Percentiles rank a stretch among this genome's conserved stretches.
These are phyloP conservation scores for Limnephilus marmoratus DNA, from an alignment of 2,888 invertebrate genomes.

Conservation along the genomic window DNA sequence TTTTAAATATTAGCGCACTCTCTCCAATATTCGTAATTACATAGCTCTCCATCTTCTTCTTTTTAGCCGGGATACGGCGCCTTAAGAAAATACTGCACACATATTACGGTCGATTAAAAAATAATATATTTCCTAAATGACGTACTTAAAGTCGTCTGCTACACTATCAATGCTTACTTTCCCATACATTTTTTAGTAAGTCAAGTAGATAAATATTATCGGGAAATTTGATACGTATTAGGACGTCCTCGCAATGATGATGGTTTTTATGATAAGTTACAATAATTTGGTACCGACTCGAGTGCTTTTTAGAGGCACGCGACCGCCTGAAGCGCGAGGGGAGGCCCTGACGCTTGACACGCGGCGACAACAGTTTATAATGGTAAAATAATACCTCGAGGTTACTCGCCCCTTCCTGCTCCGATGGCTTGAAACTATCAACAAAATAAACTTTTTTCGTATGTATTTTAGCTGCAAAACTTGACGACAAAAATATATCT, in stretches of 20 bases:
- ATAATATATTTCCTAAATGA: neutral
- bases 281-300: slow-evolving; percentile 37
- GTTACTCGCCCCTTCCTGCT: slow-evolving; percentile 15
- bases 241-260: neutral
- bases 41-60: too few species aligned
- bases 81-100: neutral
- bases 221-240: neutral
- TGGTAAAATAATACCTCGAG: slow-evolving; percentile 62
- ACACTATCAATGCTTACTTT: neutral
- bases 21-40: too few species aligned
- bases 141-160: neutral
- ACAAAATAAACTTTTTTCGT: neutral
- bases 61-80: too few species aligned
- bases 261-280: slow-evolving; percentile 56
- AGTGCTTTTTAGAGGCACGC: slow-evolving; percentile 55
- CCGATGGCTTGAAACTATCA: slow-evolving; percentile 49
- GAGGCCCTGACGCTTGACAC: slow-evolving; percentile 45
- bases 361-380: slow-evolving; percentile 63
- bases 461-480: neutral
- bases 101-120: neutral
- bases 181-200: neutral
- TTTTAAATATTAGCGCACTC: too few species aligned
- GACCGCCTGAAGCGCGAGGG: slow-evolving; percentile 52
- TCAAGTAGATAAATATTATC: neutral
- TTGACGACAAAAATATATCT: too few species aligned